Percentiles rank a stretch among this genome's conserved stretches.
Conservation (phyloP, 2,113 vertebrate species). For the Poeciliopsis turrubarensis region DNA sequence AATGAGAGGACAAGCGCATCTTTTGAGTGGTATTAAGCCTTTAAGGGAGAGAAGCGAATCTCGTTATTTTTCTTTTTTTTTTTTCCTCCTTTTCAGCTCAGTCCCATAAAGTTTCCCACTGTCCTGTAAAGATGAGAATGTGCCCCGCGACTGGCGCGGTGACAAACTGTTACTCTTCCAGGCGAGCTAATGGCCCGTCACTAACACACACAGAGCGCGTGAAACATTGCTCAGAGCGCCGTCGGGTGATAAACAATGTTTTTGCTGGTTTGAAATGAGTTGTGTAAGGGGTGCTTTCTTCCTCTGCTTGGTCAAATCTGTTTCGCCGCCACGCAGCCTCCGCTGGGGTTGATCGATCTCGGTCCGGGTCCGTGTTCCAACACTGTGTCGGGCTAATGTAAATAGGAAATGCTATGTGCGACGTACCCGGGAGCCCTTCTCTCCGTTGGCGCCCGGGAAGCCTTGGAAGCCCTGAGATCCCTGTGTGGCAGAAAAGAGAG, state of each 20-base stretch:
- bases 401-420: constrained; percentile 27
- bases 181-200: constrained; percentile 59
- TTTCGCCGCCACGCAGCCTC: constrained; percentile 22
- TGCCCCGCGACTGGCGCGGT: constrained; percentile 31
- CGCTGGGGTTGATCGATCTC: constrained; percentile 34
- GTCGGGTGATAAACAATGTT: constrained; percentile 55
- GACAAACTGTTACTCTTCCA: constrained; percentile 65
- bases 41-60: constrained; percentile 23
- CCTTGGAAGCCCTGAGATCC: constrained; percentile 97
- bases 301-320: constrained; percentile 32
- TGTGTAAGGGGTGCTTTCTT: constrained; percentile 30
- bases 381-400: constrained; percentile 18
- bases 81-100: constrained; percentile 8
- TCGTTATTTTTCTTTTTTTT: constrained; percentile 12
- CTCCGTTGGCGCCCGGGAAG: constrained; percentile 94
- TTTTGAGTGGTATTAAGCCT: constrained; percentile 39
- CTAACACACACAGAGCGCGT: constrained; percentile 60
- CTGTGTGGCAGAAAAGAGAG: constrained; percentile 70
- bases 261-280: constrained; percentile 33
- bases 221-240: constrained; percentile 53
- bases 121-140: constrained; percentile 60
- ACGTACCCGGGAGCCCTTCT: constrained; percentile 95
- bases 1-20: constrained; percentile 47
- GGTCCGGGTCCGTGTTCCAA: constrained; percentile 13
- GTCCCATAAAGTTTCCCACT: constrained; percentile 55